Conservation (phyloP, 1,140 invertebrate genomes). For the Dendroctonus ponderosae region DNA sequence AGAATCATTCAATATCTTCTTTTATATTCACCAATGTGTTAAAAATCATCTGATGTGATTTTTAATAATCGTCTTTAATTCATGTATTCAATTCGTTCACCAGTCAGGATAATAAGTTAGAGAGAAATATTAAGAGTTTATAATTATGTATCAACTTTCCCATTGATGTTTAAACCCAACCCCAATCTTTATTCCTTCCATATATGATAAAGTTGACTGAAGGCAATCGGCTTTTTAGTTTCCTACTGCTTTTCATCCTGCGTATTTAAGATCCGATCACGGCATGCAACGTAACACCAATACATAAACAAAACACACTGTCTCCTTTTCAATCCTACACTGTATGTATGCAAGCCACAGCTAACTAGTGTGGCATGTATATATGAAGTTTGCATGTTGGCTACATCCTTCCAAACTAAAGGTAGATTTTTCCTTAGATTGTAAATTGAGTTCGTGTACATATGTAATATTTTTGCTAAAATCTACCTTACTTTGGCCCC, state of each 20-base stretch:
- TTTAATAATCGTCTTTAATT: too few relatives aligned
- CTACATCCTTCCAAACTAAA: slow-evolving; percentile 19
- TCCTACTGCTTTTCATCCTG: slow-evolving; percentile 45
- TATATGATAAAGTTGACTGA: slow-evolving; percentile 44
- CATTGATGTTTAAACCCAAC: slow-evolving; percentile 19
- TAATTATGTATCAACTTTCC: slow-evolving; percentile 2
- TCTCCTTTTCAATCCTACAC: slow-evolving; percentile 37
- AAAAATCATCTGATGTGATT: too few relatives aligned
- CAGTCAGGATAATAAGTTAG: slow-evolving; percentile 25
- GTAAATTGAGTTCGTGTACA: too few relatives aligned
- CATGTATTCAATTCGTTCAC: too few relatives aligned
- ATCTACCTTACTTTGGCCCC: slow-evolving; percentile 18
- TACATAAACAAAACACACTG: slow-evolving; percentile 42
- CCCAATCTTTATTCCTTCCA: slow-evolving; percentile 33
- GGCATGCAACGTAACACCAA: slow-evolving; percentile 48
- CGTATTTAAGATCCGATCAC: slow-evolving; percentile 41
- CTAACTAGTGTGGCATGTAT: slow-evolving; percentile 46
- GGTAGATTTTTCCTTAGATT: slow-evolving; percentile 17
- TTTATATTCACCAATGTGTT: background rate
- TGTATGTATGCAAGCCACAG: slow-evolving; percentile 49
- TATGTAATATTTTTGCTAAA: background rate
- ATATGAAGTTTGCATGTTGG: slow-evolving; percentile 47
- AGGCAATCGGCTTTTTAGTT: slow-evolving; percentile 47
- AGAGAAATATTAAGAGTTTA: too few relatives aligned
- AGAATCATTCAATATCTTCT: too few relatives aligned